Evolutionary conservation across 2,888 invertebrate genomes (phyloP), one percentile per base, ranked within the genome.

Genomic region (Myopa testacea): DNA sequence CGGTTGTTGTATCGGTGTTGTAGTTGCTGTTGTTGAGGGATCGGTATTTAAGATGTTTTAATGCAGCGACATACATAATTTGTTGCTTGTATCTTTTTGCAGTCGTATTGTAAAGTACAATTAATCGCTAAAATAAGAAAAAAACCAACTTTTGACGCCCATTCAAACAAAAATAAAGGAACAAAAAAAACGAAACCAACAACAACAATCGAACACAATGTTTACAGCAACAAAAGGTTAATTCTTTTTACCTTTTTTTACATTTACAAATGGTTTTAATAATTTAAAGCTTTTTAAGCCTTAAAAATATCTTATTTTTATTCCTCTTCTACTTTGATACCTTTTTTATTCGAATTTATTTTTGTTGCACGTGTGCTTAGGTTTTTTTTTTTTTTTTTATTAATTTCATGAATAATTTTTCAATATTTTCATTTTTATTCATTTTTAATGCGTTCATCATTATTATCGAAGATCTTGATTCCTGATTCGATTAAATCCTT

Each of bases 361-460:
- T 65, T 65, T 38, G 7, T 34, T 65, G 65, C 65, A 65, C 65
- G 65, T 65, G 65, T 34, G 34, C n/a, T 19, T 62, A 26, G 19
- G 4, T 62, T 62, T 62, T 26, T 65, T 55, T 5, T 55, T 62
- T 62, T 62, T 26, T 65, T 55, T 5, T 55, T 1, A n/a, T 16
- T 4, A 12, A 38, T 38, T 38, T 65, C 38, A 37, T 6, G 19
- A 65, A 65, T 38, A 65, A 34, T 14, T 26, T 34, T 34, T 12
- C 10, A 63, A 63, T 2, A 26, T 63, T 63, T 63, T 2, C 38
- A 65, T 4, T 4, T 62, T 19, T 26, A 26, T 26, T 19, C 14
- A n/a, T 10, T 65, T 37, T 65, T 14, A 65, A 34, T 65, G 62
- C 50, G 14, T 50, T 14, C 55, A 55, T 55, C 38, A 65, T 65